Evolutionary conservation across 2,888 invertebrate genomes (phyloP).

Genomic region (Mesochorus sp.): DNA sequence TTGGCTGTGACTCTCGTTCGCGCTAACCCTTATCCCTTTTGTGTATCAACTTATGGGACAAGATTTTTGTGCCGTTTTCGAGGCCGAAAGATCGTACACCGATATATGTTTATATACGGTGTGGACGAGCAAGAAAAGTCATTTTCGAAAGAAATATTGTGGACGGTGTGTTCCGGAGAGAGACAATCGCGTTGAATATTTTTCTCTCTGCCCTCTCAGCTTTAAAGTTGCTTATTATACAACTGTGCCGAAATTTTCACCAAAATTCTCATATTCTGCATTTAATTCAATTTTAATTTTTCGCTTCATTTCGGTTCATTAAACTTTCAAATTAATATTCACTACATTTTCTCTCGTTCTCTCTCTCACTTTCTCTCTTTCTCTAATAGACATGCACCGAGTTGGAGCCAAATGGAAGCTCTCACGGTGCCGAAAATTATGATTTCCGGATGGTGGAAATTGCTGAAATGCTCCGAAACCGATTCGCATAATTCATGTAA

Average conservation of each 20-base stretch:
- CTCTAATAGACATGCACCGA: not conserved
- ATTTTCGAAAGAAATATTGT: slow-evolving; percentile 22
- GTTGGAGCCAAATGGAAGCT: not conserved
- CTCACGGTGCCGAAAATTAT: slow-evolving; percentile 40
- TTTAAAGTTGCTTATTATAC: too few species aligned
- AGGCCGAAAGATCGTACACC: slow-evolving; percentile 1
- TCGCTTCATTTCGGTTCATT: slow-evolving; percentile 17
- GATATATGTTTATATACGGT: slow-evolving; percentile 10
- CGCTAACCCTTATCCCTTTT: slow-evolving; percentile 11
- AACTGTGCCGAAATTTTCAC: too few species aligned
- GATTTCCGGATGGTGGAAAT: slow-evolving; percentile 45
- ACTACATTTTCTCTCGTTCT: slow-evolving; percentile 17
- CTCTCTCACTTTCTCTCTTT: too few species aligned
- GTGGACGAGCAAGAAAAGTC: slow-evolving; percentile 12
- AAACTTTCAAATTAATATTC: slow-evolving; percentile 23
- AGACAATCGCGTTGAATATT: not conserved
- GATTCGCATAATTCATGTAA: slow-evolving; percentile 61
- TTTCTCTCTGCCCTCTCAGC: too few species aligned
- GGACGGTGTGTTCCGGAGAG: slow-evolving; percentile 3
- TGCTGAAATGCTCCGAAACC: slow-evolving; percentile 47
- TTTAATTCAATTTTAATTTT: slow-evolving; percentile 30
- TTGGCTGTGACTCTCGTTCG: not conserved
- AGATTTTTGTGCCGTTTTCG: slow-evolving; percentile 32
- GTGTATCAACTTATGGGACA: not conserved
- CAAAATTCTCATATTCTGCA: too few species aligned